Evolutionary conservation across 2,797 vertebrate genomes (phyloP).

Genomic region (Manis pentadactyla): DNA sequence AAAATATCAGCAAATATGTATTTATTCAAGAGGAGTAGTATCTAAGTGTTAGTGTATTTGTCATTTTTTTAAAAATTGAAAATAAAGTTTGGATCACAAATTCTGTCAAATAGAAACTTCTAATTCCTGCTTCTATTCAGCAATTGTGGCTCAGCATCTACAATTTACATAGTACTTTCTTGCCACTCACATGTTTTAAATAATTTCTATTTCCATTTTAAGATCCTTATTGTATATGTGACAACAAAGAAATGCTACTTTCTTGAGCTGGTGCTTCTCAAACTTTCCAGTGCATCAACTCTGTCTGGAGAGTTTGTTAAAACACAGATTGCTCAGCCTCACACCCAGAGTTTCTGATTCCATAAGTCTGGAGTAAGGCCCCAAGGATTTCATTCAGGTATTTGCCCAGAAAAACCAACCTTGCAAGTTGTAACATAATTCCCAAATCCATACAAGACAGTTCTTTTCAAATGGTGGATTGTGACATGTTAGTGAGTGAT

Average conservation of each 20-base stretch:
- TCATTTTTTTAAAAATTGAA: background rate
- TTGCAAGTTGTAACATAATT: background rate
- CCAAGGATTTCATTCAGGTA: background rate
- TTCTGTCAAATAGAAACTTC: background rate
- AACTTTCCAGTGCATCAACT: background rate
- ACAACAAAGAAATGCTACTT: background rate
- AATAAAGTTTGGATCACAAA: constrained; percentile 13
- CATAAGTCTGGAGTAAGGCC: background rate
- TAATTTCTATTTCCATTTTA: constrained; percentile 14
- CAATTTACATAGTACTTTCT: background rate
- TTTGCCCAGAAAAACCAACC: background rate
- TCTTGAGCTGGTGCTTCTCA: background rate
- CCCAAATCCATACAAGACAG: background rate
- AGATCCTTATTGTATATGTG: background rate
- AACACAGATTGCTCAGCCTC: background rate
- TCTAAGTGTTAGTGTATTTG: background rate
- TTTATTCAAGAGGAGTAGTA: background rate
- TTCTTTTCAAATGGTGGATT: background rate
- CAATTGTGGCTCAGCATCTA: background rate
- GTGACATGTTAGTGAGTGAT: background rate
- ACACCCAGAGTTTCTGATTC: background rate
- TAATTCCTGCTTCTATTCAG: background rate
- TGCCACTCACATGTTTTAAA: background rate
- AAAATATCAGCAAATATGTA: constrained; percentile 6
- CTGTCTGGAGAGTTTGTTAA: background rate